A percentile compares a stretch with the other conserved stretches of the same genome.
Conservation (phyloP, 2,113 vertebrate genomes). For the Pipra filicauda region DNA sequence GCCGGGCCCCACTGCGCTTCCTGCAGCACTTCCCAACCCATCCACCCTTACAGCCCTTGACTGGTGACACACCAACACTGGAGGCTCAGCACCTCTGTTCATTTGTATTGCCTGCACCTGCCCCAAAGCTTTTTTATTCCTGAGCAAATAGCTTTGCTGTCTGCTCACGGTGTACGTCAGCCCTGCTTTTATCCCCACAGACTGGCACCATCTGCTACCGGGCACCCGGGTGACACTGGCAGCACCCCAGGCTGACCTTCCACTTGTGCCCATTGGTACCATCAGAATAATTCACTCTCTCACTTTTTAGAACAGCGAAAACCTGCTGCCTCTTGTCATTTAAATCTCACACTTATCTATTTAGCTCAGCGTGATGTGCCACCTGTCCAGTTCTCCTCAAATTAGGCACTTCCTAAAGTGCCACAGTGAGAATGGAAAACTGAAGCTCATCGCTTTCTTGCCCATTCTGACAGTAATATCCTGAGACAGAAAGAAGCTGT, state of each 20-base stretch:
- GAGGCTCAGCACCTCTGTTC: not conserved
- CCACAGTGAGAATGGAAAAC: not conserved
- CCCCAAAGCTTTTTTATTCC: not conserved
- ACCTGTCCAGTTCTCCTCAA: conserved; percentile 14
- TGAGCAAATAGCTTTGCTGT: not conserved
- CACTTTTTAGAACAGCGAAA: not conserved
- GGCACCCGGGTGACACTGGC: not conserved
- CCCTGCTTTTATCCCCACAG: not conserved
- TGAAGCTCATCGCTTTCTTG: not conserved
- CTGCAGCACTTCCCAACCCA: not conserved
- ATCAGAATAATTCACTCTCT: not conserved
- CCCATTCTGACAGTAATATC: not conserved
- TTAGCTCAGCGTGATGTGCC: conserved; percentile 10
- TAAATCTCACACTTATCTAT: conserved; percentile 24
- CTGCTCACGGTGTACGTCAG: fast-evolving
- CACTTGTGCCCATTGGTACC: not conserved
- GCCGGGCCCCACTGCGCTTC: not conserved
- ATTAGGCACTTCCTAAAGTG: not conserved
- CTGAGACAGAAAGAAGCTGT: conserved; percentile 18
- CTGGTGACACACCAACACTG: fast-evolving
- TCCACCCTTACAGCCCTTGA: not conserved
- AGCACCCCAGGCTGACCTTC: conserved; percentile 10
- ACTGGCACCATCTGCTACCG: not conserved
- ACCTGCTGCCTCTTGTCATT: conserved; percentile 19
- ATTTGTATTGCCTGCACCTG: not conserved